phyloP scores from a whole-genome alignment of 2,797 vertebrate species.

The Sebastes cheni region DNA sequence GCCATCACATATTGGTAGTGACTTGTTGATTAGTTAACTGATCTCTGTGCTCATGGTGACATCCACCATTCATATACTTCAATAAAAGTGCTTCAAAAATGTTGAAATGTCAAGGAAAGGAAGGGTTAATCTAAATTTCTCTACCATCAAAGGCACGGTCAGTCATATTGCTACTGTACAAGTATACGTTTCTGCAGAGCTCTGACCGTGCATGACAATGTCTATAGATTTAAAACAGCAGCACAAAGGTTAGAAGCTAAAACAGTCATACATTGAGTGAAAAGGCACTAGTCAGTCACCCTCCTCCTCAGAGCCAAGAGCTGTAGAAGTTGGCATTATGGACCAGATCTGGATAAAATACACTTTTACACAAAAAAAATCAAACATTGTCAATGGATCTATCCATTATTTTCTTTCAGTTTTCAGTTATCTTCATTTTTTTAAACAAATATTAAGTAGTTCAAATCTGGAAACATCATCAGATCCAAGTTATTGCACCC shows the following conservation, averaged over 20 bases:
- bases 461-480: slow-evolving; percentile 39
- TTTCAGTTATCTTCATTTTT: slow-evolving; percentile 26
- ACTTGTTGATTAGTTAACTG: slow-evolving; percentile 16
- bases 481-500: slow-evolving; percentile 57
- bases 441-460: slow-evolving; percentile 31
- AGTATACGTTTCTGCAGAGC: not conserved
- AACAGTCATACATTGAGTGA: slow-evolving; percentile 26
- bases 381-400: not conserved
- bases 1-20: not conserved
- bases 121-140: not conserved
- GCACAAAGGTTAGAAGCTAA: slow-evolving; percentile 40
- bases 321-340: slow-evolving; percentile 62
- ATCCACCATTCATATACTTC: slow-evolving; percentile 15
- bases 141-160: slow-evolving; percentile 16
- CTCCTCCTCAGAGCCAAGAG: slow-evolving; percentile 34
- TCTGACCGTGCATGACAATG: not conserved
- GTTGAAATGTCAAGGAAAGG: slow-evolving; percentile 26
- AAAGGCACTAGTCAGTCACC: slow-evolving; percentile 50
- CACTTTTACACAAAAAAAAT: slow-evolving; percentile 1
- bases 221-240: slow-evolving; percentile 45
- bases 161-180: not conserved
- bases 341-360: slow-evolving; percentile 34
- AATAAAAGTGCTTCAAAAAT: slow-evolving; percentile 48
- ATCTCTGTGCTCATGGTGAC: slow-evolving; percentile 33
- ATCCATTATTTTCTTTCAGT: not conserved